These are phyloP conservation scores for Ganaspis sp. DNA, from an alignment of 1,140 invertebrate species.

Conservation along the genomic window DNA sequence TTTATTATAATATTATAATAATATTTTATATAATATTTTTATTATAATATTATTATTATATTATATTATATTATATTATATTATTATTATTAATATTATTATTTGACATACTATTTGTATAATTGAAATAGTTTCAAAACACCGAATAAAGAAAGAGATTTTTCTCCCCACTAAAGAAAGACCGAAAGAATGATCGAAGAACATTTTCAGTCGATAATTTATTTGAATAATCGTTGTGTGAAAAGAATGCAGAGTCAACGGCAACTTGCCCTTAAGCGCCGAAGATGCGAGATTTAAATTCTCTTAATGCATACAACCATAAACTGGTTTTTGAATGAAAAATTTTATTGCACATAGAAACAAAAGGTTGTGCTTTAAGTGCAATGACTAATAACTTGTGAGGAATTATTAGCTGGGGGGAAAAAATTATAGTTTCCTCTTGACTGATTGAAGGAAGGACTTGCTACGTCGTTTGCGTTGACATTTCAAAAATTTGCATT, in stretches of 20 bases:
- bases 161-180: no score
- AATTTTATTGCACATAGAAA: not conserved
- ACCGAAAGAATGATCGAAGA: not conserved
- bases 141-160: no score
- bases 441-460: no score
- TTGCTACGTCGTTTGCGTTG: no score
- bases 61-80: not conserved
- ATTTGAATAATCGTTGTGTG: not conserved
- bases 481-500: not conserved
- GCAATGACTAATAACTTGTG: not conserved
- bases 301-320: not conserved
- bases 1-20: no score
- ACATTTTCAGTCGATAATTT: not conserved
- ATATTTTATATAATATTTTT: no score
- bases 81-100: not conserved
- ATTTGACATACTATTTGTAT: no score
- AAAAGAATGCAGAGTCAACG: not conserved
- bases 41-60: no score
- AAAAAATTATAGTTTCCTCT: no score
- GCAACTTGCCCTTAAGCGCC: not conserved
- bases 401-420: no score
- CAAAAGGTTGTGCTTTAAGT: not conserved
- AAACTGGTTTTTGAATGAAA: not conserved
- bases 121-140: no score
- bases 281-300: not conserved